Evolutionary conservation across 2,113 vertebrate species (phyloP), one percentile per base, ranked within the genome.

Genomic region (Phycodurus eques): DNA sequence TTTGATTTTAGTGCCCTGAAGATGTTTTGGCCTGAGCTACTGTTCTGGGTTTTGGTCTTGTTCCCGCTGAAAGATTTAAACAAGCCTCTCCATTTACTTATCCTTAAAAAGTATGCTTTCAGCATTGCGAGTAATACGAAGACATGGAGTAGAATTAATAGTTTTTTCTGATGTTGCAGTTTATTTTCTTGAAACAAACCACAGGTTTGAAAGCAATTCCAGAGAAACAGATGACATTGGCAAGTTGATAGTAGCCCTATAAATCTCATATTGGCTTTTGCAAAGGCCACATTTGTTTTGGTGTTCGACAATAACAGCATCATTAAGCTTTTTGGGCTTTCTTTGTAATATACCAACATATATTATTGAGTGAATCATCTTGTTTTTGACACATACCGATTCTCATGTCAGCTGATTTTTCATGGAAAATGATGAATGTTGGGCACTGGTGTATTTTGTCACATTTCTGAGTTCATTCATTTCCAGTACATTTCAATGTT

Each of bases 1-100:
- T 79, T 79, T 79, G 83, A 78, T 78, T 86, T 51, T 51, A 73
- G 67, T 75, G 70, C 77, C 73, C 67, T 1, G 62, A 71, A 78
- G 79, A 51, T 63, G 13, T 54, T 42, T 75, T 15, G 68, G 74
- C 69, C 73, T 43, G 39, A 66, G 67, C 33, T 72, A 15, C 7
- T 8, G 12, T 66, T 66, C n/a, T 44, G 43, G n/a, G 6, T 46
- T 66, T 66, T 66, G 43, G 13, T 27, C 22, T 47, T 3, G 2
- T 14, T 43, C n/a, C 14, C 15, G 42, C 4, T 46, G 63, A 65
- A 65, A 65, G 1, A 22, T 44, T 19, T 20, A 65, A 65, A 65
- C n/a, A 65, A 65, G 63, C 20, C 2, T 65, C 46, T 65, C n/a
- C 42, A 15, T 15, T 46, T 1, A 1, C n/a, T 65, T 46, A 65